A percentile compares a stretch with the other conserved stretches of the same genome.
These are phyloP conservation scores for Tricholaema leucomelas DNA, from an alignment of 2,113 vertebrate species.

Conservation along the genomic window DNA sequence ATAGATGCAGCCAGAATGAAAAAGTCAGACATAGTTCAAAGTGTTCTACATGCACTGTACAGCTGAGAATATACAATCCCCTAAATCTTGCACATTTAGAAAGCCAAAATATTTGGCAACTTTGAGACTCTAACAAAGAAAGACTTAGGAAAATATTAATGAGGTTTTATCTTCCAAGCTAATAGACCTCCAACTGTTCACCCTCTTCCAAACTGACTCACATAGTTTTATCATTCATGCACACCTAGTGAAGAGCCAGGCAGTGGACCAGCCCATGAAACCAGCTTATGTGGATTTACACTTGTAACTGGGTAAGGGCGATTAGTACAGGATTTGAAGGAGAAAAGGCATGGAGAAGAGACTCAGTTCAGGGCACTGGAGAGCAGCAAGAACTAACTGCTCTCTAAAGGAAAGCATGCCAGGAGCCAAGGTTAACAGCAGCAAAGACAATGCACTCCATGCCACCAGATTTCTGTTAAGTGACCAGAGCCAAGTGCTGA, in stretches of 20 bases:
- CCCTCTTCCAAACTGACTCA: neutral
- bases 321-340: neutral
- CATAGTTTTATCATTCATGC: neutral
- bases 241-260: neutral
- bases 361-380: neutral
- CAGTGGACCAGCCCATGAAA: neutral
- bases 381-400: neutral
- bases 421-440: neutral
- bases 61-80: neutral
- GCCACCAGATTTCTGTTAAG: neutral
- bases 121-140: neutral
- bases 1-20: neutral
- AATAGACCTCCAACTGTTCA: neutral
- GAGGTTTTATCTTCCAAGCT: neutral
- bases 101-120: neutral
- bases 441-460: fast-evolving
- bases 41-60: neutral
- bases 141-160: neutral
- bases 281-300: fast-evolving
- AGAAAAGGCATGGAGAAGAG: neutral
- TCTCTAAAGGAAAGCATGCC: neutral
- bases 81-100: neutral
- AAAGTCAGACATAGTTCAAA: neutral
- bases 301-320: neutral
- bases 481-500: neutral